Percentiles rank a stretch among this genome's conserved stretches.
Conservation (phyloP, 2,888 invertebrate species). For the Penaeus monodon region DNA sequence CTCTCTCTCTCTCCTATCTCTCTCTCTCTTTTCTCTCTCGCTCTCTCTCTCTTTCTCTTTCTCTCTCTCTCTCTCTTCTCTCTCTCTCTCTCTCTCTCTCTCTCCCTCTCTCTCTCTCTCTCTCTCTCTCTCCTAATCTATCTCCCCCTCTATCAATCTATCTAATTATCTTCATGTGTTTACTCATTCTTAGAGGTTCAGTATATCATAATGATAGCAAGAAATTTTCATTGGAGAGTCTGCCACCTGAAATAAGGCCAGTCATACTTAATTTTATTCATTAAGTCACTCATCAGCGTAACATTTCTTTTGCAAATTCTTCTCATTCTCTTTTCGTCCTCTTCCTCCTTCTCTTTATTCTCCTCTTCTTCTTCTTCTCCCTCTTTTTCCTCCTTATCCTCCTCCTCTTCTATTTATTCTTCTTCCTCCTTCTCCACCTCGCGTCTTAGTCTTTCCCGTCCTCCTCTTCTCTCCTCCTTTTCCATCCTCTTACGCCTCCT, state of each 20-base stretch:
- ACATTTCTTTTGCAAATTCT: not conserved
- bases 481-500: not conserved
- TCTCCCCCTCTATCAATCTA: not conserved
- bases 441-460: too few species aligned
- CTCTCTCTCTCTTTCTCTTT: not conserved
- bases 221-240: too few species aligned
- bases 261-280: not conserved
- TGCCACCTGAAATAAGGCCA: too few species aligned
- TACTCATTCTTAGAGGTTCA: too few species aligned
- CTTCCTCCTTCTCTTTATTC: not conserved
- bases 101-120: constrained; percentile 12
- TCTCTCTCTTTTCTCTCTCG: too few species aligned
- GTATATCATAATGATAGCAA: too few species aligned
- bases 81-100: constrained; percentile 35
- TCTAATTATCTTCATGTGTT: not conserved
- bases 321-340: not conserved
- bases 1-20: not conserved
- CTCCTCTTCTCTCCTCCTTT: not conserved
- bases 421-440: not conserved
- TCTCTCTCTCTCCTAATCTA: not conserved
- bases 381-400: constrained; percentile 10
- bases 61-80: not conserved
- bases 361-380: too few species aligned
- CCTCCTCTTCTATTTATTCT: not conserved
- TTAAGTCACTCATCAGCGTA: not conserved